phyloP scores from a whole-genome alignment of 2,797 vertebrate genomes.

The Oreonectes daqikongensis region DNA sequence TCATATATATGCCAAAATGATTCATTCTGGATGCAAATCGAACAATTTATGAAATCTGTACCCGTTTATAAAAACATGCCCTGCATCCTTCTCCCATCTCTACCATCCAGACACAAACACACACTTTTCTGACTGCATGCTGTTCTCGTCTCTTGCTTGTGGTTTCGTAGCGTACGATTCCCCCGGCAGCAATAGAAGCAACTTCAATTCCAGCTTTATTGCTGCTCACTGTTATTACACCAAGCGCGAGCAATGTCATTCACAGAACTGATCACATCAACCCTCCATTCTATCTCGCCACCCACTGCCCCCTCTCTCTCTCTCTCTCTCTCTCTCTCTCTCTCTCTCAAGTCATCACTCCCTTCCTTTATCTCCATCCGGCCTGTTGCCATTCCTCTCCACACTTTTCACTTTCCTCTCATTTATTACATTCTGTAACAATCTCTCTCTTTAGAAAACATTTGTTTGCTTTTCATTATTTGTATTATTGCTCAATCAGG shows the following conservation, averaged over 20 bases:
- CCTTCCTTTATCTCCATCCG: slow-evolving; percentile 7
- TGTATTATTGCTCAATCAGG: slow-evolving; percentile 20
- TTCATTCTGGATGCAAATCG: slow-evolving; percentile 43
- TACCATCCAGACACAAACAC: slow-evolving; percentile 15
- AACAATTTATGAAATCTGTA: slow-evolving; percentile 31
- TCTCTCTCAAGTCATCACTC: neutral
- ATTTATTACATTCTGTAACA: neutral
- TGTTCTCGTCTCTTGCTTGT: slow-evolving; percentile 33
- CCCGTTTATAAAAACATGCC: slow-evolving; percentile 13
- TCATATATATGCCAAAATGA: slow-evolving; percentile 33
- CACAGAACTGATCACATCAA: slow-evolving; percentile 53
- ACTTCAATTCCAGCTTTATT: slow-evolving; percentile 73
- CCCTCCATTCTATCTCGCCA: slow-evolving; percentile 30
- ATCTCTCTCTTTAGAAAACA: neutral
- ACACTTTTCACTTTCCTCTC: neutral
- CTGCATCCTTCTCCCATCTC: neutral
- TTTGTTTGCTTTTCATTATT: slow-evolving; percentile 32
- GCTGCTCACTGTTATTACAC: slow-evolving; percentile 70
- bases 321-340: neutral
- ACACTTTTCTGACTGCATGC: slow-evolving; percentile 50
- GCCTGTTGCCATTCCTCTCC: slow-evolving; percentile 13
- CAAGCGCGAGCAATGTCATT: slow-evolving; percentile 58
- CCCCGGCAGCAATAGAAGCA: slow-evolving; percentile 64
- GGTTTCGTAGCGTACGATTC: slow-evolving; percentile 49
- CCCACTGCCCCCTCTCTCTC: neutral